Evolutionary conservation across 2,113 vertebrate genomes (phyloP).

Genomic region (Dasyurus viverrinus): DNA sequence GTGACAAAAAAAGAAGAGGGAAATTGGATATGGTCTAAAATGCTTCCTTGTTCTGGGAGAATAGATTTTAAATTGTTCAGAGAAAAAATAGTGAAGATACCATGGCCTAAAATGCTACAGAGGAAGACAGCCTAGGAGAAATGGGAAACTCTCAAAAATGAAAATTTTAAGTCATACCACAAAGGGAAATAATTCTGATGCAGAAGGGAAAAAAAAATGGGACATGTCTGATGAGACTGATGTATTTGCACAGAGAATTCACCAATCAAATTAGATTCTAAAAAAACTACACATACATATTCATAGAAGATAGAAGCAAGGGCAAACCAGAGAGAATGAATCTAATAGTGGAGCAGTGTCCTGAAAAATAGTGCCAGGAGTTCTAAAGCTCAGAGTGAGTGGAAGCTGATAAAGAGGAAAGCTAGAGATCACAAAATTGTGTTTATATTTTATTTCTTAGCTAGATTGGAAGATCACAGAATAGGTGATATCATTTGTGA

Average conservation of each 20-base stretch:
- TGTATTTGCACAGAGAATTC: not conserved
- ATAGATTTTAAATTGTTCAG: not conserved
- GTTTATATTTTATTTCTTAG: not conserved
- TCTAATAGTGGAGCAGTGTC: not conserved
- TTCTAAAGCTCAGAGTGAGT: not conserved
- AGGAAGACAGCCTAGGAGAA: not conserved
- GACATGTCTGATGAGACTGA: not conserved
- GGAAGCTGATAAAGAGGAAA: not conserved
- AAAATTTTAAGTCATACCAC: not conserved
- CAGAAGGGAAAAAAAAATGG: not conserved
- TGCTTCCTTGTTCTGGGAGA: not conserved
- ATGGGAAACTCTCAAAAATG: not conserved
- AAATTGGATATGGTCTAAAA: not conserved
- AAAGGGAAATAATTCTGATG: not conserved
- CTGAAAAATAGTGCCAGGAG: not conserved
- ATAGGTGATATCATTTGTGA: not conserved
- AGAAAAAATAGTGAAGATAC: not conserved
- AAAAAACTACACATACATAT: not conserved
- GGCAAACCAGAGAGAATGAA: not conserved
- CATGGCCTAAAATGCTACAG: not conserved
- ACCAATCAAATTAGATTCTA: not conserved
- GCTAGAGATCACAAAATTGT: not conserved
- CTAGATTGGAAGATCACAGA: not conserved
- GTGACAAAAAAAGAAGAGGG: not conserved
- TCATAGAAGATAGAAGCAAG: not conserved